A percentile compares a stretch with the other conserved stretches of the same genome.
These are phyloP conservation scores for Triplophysa tibetana DNA, from an alignment of 2,113 vertebrate species.

Conservation along the genomic window DNA sequence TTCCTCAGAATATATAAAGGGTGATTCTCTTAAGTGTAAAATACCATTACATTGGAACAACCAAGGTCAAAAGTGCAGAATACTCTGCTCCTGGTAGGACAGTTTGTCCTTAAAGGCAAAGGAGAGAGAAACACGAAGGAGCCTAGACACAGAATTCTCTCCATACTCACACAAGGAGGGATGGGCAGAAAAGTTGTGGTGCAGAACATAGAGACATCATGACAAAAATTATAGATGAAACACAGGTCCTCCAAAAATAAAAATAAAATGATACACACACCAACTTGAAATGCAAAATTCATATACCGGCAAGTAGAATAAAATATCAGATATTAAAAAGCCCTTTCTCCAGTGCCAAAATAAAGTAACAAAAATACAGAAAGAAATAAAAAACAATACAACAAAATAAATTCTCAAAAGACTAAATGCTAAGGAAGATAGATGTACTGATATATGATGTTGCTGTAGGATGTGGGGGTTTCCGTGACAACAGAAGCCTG, in stretches of 20 bases:
- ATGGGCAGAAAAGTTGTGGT: neutral
- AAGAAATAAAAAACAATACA: too few relatives aligned
- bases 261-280: too few relatives aligned
- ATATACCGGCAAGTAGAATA: neutral
- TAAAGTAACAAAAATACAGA: neutral
- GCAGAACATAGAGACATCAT: neutral
- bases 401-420: neutral
- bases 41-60: slow-evolving; percentile 39
- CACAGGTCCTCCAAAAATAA: neutral
- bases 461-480: slow-evolving; percentile 17
- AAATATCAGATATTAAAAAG: neutral
- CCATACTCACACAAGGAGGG: neutral
- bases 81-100: too few relatives aligned
- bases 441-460: neutral
- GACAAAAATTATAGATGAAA: neutral
- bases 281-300: neutral
- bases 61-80: slow-evolving; percentile 43
- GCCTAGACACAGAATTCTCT: neutral
- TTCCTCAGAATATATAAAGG: neutral
- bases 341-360: neutral
- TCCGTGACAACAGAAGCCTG: slow-evolving; percentile 41
- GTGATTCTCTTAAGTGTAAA: slow-evolving; percentile 38
- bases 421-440: neutral
- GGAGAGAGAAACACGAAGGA: slow-evolving; percentile 2
- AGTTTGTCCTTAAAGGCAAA: too few relatives aligned